A percentile compares a stretch with the other conserved stretches of the same genome.
Evolutionary conservation across 2,888 invertebrate genomes (phyloP).

Genomic region (Sthenelais limicola): DNA sequence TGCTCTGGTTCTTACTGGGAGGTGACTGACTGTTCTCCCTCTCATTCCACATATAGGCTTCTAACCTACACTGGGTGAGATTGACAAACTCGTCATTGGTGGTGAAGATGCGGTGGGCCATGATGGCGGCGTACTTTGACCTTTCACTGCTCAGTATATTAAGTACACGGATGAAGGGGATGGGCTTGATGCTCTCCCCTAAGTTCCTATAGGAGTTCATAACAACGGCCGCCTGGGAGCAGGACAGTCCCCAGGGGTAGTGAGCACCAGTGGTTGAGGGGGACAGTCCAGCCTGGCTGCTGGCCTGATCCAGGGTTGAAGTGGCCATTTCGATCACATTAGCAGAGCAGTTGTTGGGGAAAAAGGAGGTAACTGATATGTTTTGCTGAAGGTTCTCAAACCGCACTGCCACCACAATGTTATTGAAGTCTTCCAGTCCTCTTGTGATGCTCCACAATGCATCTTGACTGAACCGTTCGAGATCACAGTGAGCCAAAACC

Average conservation of each 20-base stretch:
- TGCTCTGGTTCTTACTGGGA: neutral
- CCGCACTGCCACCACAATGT: slow-evolving; percentile 58
- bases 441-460: slow-evolving; percentile 69
- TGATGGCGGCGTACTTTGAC: slow-evolving; percentile 66
- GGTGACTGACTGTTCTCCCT: neutral
- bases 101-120: slow-evolving; percentile 68
- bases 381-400: slow-evolving; percentile 38
- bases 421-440: slow-evolving; percentile 70
- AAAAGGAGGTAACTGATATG: slow-evolving; percentile 36
- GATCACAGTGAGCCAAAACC: slow-evolving; percentile 69
- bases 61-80: slow-evolving; percentile 42
- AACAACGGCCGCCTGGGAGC: slow-evolving; percentile 29
- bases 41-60: slow-evolving; percentile 5
- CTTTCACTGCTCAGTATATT: slow-evolving; percentile 65
- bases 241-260: slow-evolving; percentile 30
- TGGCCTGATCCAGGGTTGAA: too few species aligned
- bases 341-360: slow-evolving; percentile 33
- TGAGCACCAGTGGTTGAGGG: slow-evolving; percentile 2
- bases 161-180: slow-evolving; percentile 65
- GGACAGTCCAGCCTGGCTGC: too few species aligned
- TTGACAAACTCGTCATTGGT: slow-evolving; percentile 63
- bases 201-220: slow-evolving; percentile 45
- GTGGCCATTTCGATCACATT: slow-evolving; percentile 21
- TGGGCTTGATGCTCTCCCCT: slow-evolving; percentile 51
- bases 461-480: slow-evolving; percentile 64